Percentiles rank a stretch among this genome's conserved stretches.
phyloP scores from a whole-genome alignment of 1,140 invertebrate genomes.

The Homalodisca vitripennis region DNA sequence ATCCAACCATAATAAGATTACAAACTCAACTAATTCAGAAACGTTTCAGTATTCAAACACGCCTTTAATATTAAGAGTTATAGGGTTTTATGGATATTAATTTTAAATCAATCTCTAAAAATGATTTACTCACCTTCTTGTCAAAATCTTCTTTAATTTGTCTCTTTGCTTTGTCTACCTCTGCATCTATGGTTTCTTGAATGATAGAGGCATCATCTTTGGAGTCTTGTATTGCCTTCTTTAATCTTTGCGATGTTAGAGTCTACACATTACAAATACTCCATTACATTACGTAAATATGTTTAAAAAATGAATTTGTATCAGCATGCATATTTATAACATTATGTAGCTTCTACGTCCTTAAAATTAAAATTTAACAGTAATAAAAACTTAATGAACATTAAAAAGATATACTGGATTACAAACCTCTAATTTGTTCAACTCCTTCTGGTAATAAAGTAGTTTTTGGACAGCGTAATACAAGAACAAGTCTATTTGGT shows the following conservation, averaged over 20 bases:
- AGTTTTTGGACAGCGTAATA: conserved; percentile 64
- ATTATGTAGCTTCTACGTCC: no score
- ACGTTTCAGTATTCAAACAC: no score
- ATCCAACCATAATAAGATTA: no score
- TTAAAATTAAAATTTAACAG: no score
- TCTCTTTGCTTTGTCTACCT: conserved; percentile 55
- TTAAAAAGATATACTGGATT: conserved; percentile 17
- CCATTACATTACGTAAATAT: no score
- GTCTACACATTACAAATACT: no score
- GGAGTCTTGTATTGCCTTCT: conserved; percentile 46
- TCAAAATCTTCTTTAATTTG: conserved; percentile 55
- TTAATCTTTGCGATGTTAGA: not conserved
- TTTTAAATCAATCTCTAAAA: no score
- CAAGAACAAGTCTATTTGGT: conserved; percentile 67
- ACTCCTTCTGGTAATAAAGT: conserved; percentile 65
- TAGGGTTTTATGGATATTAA: no score
- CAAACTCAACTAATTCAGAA: no score
- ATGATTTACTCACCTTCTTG: conserved; percentile 53
- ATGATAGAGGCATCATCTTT: conserved; percentile 56
- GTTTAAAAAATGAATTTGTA: no score
- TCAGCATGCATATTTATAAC: no score
- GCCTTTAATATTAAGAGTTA: no score
- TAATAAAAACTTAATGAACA: conserved; percentile 10
- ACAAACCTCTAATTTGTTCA: conserved; percentile 57
- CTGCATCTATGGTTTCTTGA: conserved; percentile 46